A percentile compares a stretch with the other conserved stretches of the same genome.
phyloP scores from a whole-genome alignment of 1,140 invertebrate genomes.

The Spodoptera litura region DNA sequence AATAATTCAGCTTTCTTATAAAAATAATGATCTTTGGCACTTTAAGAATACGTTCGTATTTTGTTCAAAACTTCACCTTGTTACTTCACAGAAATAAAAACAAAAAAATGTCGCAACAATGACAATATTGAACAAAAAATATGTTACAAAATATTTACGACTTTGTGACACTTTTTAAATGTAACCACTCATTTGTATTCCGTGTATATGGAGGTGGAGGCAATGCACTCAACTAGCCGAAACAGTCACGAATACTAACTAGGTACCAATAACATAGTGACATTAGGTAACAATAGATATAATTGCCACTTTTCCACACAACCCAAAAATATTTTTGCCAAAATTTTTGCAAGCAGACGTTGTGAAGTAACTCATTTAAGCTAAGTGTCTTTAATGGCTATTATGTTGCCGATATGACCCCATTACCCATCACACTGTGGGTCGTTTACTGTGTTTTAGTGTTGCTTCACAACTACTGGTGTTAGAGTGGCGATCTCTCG shows the following conservation, averaged over 20 bases:
- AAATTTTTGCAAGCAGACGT: background rate
- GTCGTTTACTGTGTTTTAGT: constrained; percentile 1
- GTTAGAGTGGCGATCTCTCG: too few species aligned
- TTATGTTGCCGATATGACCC: background rate
- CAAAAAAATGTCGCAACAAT: background rate
- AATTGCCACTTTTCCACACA: background rate
- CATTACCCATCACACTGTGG: background rate
- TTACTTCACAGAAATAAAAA: background rate
- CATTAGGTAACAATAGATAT: too few species aligned
- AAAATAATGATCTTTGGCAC: constrained; percentile 32
- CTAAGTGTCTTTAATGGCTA: background rate
- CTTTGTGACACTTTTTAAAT: too few species aligned
- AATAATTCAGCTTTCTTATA: background rate
- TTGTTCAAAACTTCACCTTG: background rate
- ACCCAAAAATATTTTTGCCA: background rate
- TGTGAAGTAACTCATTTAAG: too few species aligned
- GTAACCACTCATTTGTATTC: too few species aligned
- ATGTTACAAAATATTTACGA: too few species aligned
- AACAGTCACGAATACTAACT: too few species aligned
- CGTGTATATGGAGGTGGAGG: too few species aligned
- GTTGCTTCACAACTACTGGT: too few species aligned
- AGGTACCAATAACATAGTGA: too few species aligned
- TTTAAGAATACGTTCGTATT: constrained; percentile 21
- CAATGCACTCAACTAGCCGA: too few species aligned
- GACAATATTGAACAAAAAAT: too few species aligned